Evolutionary conservation across 2,113 vertebrate species (phyloP), one percentile per base, ranked within the genome.

Genomic region (Strigops habroptila): DNA sequence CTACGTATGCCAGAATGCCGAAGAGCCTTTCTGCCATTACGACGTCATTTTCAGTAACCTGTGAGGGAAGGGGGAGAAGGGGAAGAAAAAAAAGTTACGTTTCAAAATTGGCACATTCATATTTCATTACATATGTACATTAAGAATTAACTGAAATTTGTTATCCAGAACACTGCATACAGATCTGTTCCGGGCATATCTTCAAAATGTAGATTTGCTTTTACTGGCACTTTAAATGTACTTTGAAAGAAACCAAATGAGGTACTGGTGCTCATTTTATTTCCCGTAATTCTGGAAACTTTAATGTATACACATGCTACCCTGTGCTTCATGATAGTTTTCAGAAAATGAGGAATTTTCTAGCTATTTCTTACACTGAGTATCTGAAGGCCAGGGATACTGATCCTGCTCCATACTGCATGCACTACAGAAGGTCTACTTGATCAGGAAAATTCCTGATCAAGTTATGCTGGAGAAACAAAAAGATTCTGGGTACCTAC

Each of bases 31-130:
- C 99, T 3, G 99, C 99, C 94, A 98, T 98, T 18, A 99, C 97
- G 90, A 98, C 85, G 68, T 99, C 99, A 68, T 98, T 98, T 94
- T 99, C 98, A 17, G 99, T 99, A 90, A 99, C 98, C 99, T 99
- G 94, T 46, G 53, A 86, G 92, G 84, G 83, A 73, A 63, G 24
- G 2, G 48, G 7, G 2, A 60, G 31, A 86, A 59, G 55, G 15
- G 14, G 67, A 49, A 53, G 27, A 82, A 24, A 76, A 27, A 80
- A 52, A n/a, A n/a, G 19, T 19, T 43, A 19, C 35, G 31, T 43
- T 84, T 87, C 28, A 68, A 31, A 91, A 80, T 10, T 6, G 44
- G 52, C 33, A 71, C 31, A 37, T 51, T 46, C 6, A 1, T 37
- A 35, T 67, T 92, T 89, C 41, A 25, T 44, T 63, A 55, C 41